phyloP scores from a whole-genome alignment of 2,888 invertebrate genomes.

The Drosophila algonquin region DNA sequence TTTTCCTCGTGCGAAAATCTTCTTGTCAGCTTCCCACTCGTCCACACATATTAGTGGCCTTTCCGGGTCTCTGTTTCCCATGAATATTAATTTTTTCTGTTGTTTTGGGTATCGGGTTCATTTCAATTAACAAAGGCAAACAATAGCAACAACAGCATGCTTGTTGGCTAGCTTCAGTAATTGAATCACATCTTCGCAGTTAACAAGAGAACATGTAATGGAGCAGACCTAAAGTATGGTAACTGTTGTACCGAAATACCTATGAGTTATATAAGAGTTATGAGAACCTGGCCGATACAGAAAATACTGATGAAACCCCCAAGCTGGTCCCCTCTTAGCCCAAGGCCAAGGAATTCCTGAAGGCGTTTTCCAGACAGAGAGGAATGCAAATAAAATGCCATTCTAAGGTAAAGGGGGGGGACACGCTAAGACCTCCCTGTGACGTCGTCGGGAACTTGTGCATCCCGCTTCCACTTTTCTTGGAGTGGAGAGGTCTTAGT shows the following conservation, averaged over 20 bases:
- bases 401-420: not conserved
- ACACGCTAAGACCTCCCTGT: not conserved
- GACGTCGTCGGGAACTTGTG: not conserved
- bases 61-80: slow-evolving; percentile 53
- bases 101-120: slow-evolving; percentile 11
- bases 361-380: slow-evolving; percentile 16
- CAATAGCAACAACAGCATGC: slow-evolving; percentile 26
- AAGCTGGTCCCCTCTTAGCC: not conserved
- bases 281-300: slow-evolving; percentile 4
- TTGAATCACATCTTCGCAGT: slow-evolving; percentile 39
- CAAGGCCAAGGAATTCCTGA: slow-evolving; percentile 23
- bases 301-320: slow-evolving; percentile 16
- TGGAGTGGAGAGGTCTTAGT: slow-evolving; percentile 13
- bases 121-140: slow-evolving; percentile 58
- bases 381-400: slow-evolving; percentile 29
- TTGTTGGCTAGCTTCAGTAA: slow-evolving; percentile 32
- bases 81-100: slow-evolving; percentile 54
- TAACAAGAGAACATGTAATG: slow-evolving; percentile 19
- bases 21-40: slow-evolving; percentile 61
- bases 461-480: not conserved
- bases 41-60: slow-evolving; percentile 18
- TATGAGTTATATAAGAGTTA: slow-evolving; percentile 1
- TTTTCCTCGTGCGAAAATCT: slow-evolving; percentile 67
- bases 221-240: not conserved
- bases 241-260: not conserved